Evolutionary conservation across 1,140 invertebrate species (phyloP).

Genomic region (Lucilia cuprina): DNA sequence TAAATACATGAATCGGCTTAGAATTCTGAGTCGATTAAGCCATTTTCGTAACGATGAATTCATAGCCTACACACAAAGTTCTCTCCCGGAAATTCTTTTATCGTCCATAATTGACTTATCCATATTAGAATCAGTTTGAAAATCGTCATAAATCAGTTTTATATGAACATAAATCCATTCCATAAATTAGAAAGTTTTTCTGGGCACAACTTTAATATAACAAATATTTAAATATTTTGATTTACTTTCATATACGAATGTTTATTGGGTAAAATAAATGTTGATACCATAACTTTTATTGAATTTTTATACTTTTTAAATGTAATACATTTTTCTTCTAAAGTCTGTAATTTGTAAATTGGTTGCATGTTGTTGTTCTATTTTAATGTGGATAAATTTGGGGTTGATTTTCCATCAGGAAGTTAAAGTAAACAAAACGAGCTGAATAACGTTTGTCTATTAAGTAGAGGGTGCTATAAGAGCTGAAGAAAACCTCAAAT

Average conservation of each 20-base stretch:
- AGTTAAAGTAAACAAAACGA: not conserved
- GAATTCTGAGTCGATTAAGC: too few relatives aligned
- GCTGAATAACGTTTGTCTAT: not conserved
- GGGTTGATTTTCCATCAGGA: not conserved
- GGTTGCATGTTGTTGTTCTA: not conserved
- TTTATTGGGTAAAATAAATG: not conserved
- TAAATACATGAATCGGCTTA: too few relatives aligned
- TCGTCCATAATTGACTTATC: too few relatives aligned
- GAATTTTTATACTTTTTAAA: not conserved
- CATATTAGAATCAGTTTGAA: too few relatives aligned
- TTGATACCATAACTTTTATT: not conserved
- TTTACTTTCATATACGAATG: not conserved
- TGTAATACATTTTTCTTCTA: not conserved
- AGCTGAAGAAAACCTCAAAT: not conserved
- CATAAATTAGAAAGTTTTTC: too few relatives aligned
- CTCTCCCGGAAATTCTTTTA: too few relatives aligned
- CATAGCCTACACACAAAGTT: too few relatives aligned
- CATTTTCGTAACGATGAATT: too few relatives aligned
- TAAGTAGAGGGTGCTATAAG: not conserved
- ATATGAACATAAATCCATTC: too few relatives aligned
- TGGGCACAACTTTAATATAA: too few relatives aligned
- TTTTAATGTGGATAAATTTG: not conserved
- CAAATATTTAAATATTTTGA: too few relatives aligned
- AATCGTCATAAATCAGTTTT: too few relatives aligned
- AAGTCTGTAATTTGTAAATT: not conserved